Conservation (phyloP, 2,797 vertebrate species). For the Cuniculus paca region DNA sequence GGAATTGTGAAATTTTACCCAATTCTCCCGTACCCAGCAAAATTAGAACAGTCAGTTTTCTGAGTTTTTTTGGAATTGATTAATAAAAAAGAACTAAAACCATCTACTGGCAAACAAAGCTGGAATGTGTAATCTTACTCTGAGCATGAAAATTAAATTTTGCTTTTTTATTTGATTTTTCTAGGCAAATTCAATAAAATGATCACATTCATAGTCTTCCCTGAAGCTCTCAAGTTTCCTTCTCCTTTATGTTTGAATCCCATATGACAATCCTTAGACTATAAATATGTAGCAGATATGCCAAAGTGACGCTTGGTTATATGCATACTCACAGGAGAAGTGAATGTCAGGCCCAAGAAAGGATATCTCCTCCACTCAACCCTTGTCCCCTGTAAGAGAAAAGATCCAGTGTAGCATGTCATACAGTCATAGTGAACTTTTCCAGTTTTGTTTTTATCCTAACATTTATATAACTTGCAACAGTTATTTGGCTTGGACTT, state of each 20-base stretch:
- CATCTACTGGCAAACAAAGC: constrained; percentile 16
- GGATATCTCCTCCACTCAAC: neutral
- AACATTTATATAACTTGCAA: neutral
- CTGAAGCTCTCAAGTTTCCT: neutral
- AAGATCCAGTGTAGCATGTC: neutral
- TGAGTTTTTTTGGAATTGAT: neutral
- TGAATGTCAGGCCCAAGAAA: neutral
- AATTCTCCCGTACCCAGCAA: neutral
- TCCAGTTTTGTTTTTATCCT: neutral
- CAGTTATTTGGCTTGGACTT: constrained; percentile 23
- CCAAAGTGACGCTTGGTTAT: neutral
- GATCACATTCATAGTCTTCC: constrained; percentile 54
- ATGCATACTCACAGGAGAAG: neutral
- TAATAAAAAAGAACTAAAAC: constrained; percentile 13
- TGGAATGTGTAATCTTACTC: constrained; percentile 58
- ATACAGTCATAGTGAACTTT: neutral
- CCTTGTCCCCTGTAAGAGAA: no score
- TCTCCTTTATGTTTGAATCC: constrained; percentile 16
- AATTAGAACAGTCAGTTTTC: neutral
- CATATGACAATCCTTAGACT: constrained; percentile 21
- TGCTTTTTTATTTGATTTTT: constrained; percentile 66
- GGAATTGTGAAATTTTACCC: neutral
- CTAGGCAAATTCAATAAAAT: constrained; percentile 70
- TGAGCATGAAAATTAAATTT: constrained; percentile 44
- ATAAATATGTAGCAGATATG: constrained; percentile 41